phyloP scores from a whole-genome alignment of 2,888 invertebrate species.

The Acronicta alni region DNA sequence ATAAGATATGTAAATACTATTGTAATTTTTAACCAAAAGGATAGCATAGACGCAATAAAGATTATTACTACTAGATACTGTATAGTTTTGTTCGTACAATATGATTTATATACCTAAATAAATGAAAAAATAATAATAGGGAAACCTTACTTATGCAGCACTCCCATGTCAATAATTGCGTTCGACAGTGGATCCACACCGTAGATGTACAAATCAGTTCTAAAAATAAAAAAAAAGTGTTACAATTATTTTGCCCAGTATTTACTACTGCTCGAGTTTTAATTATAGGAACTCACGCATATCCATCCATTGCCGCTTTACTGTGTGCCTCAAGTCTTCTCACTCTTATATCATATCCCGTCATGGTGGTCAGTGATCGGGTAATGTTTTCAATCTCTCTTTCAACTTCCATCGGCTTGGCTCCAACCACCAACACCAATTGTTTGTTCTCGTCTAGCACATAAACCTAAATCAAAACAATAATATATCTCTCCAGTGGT shows the following conservation, averaged over 20 bases:
- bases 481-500: neutral
- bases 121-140: neutral
- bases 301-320: constrained; percentile 91
- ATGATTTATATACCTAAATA: too few species aligned
- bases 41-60: too few species aligned
- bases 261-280: neutral
- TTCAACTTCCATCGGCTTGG: constrained; percentile 93
- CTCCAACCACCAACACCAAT: constrained; percentile 93
- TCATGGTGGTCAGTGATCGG: constrained; percentile 91
- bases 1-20: too few species aligned
- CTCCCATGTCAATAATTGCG: constrained; percentile 94
- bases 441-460: constrained; percentile 95
- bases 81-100: too few species aligned
- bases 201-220: constrained; percentile 96
- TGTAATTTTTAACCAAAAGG: too few species aligned
- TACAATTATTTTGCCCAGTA: neutral
- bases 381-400: constrained; percentile 92
- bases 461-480: constrained; percentile 90
- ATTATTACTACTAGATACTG: too few species aligned
- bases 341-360: constrained; percentile 94
- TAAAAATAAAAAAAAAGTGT: constrained; percentile 78
- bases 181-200: constrained; percentile 95
- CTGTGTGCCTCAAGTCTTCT: constrained; percentile 93
- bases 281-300: constrained; percentile 88
- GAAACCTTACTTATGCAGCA: constrained; percentile 92